Conservation (phyloP, 2,797 vertebrate species). For the Ataeniobius toweri region DNA sequence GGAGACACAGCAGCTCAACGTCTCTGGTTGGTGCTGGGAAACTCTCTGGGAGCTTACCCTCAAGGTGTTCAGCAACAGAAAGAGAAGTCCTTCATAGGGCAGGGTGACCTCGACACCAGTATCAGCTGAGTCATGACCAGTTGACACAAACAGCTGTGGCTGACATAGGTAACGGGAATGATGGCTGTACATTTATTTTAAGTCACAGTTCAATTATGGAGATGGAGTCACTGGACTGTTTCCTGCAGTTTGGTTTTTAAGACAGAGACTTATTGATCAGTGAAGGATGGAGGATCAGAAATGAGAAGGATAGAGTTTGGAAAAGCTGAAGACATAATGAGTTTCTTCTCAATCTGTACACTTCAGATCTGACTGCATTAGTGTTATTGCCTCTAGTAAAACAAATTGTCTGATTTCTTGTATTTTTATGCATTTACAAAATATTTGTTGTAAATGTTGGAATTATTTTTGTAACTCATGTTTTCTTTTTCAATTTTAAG, state of each 20-base stretch:
- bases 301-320: slow-evolving; percentile 22
- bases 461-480: neutral
- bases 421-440: neutral
- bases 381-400: neutral
- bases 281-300: slow-evolving; percentile 12
- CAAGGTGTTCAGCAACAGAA: slow-evolving; percentile 26
- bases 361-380: neutral
- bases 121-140: slow-evolving; percentile 58
- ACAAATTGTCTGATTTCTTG: neutral
- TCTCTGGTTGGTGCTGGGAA: slow-evolving; percentile 18
- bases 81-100: slow-evolving; percentile 28
- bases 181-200: slow-evolving; percentile 39
- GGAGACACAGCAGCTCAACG: slow-evolving; percentile 26
- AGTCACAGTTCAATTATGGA: slow-evolving; percentile 68
- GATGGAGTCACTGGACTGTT: slow-evolving; percentile 59
- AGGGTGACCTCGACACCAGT: slow-evolving; percentile 30
- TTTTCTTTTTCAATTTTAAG: neutral
- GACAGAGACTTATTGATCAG: slow-evolving; percentile 65
- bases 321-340: slow-evolving; percentile 3
- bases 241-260: slow-evolving; percentile 58
- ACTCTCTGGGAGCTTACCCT: slow-evolving; percentile 33
- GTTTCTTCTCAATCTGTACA: slow-evolving; percentile 8
- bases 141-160: slow-evolving; percentile 35
- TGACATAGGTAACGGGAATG: slow-evolving; percentile 1
- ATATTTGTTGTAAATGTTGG: neutral